These are phyloP conservation scores for Cephus sareptanus DNA, from an alignment of 2,888 invertebrate genomes.

Conservation along the genomic window DNA sequence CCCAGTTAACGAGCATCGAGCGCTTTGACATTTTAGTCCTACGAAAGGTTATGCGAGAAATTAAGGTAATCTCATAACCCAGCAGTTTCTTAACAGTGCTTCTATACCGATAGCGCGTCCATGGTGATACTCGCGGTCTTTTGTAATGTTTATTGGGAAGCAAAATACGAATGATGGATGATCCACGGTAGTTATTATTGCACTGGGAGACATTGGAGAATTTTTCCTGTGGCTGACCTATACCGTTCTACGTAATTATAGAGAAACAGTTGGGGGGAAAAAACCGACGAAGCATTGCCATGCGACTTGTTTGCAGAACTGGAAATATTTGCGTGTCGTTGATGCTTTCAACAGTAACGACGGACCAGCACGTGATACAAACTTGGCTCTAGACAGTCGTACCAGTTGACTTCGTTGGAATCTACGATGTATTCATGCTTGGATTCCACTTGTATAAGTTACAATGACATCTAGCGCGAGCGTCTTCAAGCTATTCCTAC, in stretches of 20 bases:
- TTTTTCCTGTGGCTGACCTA: neutral
- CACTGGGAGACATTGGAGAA: neutral
- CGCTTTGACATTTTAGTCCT: constrained; percentile 3
- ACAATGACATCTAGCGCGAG: neutral
- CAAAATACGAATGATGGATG: neutral
- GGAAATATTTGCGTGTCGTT: neutral
- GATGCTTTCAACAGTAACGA: neutral
- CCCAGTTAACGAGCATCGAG: neutral
- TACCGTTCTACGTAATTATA: neutral
- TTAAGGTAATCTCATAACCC: neutral
- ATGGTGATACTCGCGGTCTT: neutral
- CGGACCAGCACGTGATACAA: neutral
- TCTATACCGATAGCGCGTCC: neutral
- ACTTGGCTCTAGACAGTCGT: neutral
- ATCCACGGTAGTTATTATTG: neutral
- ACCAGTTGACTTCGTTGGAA: neutral
- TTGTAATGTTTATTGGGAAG: neutral
- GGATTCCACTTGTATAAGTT: neutral
- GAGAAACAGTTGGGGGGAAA: neutral
- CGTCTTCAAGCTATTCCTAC: neutral
- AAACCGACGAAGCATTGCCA: neutral
- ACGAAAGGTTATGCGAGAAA: neutral
- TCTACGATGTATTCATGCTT: neutral
- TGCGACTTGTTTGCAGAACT: neutral
- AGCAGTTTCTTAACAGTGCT: neutral